phyloP scores from a whole-genome alignment of 2,888 invertebrate genomes.

The Polymixis lichenea region DNA sequence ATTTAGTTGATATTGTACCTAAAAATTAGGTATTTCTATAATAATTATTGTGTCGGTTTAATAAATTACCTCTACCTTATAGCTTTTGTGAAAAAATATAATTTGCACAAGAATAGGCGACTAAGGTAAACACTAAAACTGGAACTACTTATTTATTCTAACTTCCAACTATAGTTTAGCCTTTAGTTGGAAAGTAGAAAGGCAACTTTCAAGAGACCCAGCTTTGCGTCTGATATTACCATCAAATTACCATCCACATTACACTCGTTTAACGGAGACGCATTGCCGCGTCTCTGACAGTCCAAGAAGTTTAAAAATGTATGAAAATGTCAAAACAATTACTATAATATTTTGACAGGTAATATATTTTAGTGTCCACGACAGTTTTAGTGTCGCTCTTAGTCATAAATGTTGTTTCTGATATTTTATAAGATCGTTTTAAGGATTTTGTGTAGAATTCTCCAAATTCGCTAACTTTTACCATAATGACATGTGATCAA shows the following conservation, averaged over 20 bases:
- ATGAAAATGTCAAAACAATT: conserved; percentile 57
- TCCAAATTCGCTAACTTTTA: conserved; percentile 72
- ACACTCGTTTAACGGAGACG: conserved; percentile 2
- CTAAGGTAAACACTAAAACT: conserved; percentile 82
- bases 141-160: conserved; percentile 58
- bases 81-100: conserved; percentile 88
- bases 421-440: conserved; percentile 87
- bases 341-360: conserved; percentile 57
- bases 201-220: conserved; percentile 7
- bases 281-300: conserved; percentile 30
- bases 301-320: conserved; percentile 44
- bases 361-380: conserved; percentile 61
- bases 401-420: conserved; percentile 89
- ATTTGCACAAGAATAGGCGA: conserved; percentile 89
- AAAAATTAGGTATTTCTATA: conserved; percentile 88
- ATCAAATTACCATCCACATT: conserved; percentile 3
- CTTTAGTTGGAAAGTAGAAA: conserved; percentile 40
- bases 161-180: conserved; percentile 20
- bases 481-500: not conserved
- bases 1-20: conserved; percentile 89
- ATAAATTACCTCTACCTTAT: conserved; percentile 86
- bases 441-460: conserved; percentile 77
- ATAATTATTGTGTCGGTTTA: conserved; percentile 89
- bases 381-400: conserved; percentile 83
- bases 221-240: conserved; percentile 10